Base-by-base conservation (phyloP, 2,888 invertebrate genomes). In the Dinocampus coccinellae region DNA sequence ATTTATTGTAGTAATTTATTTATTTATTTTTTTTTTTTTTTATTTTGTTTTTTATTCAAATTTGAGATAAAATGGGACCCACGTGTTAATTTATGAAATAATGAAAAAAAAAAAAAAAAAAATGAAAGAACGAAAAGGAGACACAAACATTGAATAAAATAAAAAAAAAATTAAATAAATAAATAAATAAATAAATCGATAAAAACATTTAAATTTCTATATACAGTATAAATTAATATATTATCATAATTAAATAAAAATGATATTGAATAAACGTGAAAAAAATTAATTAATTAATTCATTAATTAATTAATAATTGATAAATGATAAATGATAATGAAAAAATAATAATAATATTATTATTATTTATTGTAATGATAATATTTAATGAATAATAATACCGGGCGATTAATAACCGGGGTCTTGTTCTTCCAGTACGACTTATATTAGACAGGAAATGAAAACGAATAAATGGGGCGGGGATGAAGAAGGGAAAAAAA, bases 361-460 rank as follows among this genome's bases (percentile, higher is more conserved):
- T 58, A 71, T 69, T 53, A 16, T 10, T 20, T 13, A 34, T 20
- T 20, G n/a, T 34, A 58, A 60, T 61, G 24, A 55, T 20, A 58
- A 53, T 34, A 70, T 66, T 73, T 24, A 67, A 55, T 70, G 69
- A 65, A 63, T 70, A 72, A 66, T 76, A 73, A 72, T 77, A 64
- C 77, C 78, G 79, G 79, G 66, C 72, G 76, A 63, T 75, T 70
- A 71, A 72, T 66, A 55, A 62, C 75, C 79, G 83, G 83, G n/a
- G 80, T 82, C 83, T 82, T 82, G 84, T 84, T 84, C 84, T 85
- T 85, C 84, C 84, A 84, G 74, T 80, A 81, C 77, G 78, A 74
- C n/a, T 73, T 67, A 71, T 74, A 63, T 26, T 66, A 64, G 53
- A 66, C 36, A 69, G 69, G 57, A 63, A 58, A 62, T n/a, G n/a